Evolutionary conservation across 2,888 invertebrate genomes (phyloP).

Genomic region (Amblyjoppa fuscipennis): DNA sequence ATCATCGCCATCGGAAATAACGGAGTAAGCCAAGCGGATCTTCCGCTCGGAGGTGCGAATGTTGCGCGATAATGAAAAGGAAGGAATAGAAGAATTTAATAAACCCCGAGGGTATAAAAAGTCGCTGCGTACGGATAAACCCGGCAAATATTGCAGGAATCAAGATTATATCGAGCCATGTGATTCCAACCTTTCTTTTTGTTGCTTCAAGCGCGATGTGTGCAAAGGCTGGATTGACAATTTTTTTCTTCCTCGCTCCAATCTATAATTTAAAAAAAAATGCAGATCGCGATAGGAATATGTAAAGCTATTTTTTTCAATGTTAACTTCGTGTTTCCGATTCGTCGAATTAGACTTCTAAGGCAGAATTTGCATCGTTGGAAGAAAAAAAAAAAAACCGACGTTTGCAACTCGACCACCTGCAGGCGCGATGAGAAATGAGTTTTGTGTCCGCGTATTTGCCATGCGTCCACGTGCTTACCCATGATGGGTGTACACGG

Average conservation of each 20-base stretch:
- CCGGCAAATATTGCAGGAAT: background rate
- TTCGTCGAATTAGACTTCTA: background rate
- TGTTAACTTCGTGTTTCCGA: background rate
- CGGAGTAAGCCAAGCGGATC: slow-evolving; percentile 23
- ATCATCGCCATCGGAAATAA: slow-evolving; percentile 33
- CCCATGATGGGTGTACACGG: background rate
- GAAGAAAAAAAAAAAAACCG: background rate
- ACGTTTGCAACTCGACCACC: background rate
- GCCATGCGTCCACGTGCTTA: background rate
- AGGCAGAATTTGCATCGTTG: background rate
- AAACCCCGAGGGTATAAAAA: slow-evolving; percentile 4
- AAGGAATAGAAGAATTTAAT: background rate
- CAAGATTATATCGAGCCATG: no score
- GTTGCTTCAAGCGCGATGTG: no score
- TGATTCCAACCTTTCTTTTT: no score
- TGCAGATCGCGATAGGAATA: background rate
- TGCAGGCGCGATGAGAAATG: background rate
- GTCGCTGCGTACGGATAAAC: background rate
- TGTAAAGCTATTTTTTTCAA: background rate
- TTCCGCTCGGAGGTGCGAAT: background rate
- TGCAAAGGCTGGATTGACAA: no score
- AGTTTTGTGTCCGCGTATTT: slow-evolving; percentile 9
- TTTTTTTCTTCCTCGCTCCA: no score
- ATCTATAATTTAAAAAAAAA: background rate
- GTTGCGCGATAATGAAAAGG: slow-evolving; percentile 8